Evolutionary conservation across 2,113 vertebrate species (phyloP).

Genomic region (Colossoma macropomum): DNA sequence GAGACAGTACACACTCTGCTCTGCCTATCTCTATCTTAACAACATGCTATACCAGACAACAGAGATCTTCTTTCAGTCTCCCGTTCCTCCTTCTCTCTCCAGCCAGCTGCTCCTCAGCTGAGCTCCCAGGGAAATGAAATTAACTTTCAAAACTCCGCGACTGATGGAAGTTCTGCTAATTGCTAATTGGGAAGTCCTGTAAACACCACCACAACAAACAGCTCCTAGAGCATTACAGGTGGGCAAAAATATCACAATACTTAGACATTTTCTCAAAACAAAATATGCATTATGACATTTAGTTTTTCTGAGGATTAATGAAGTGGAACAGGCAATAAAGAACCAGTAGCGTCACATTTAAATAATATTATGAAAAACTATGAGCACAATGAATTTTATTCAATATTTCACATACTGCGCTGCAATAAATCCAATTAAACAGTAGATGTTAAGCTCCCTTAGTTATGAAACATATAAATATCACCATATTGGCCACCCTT

Average conservation of each 20-base stretch:
- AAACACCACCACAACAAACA: neutral
- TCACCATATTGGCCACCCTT: neutral
- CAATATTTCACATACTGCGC: neutral
- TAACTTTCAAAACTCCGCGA: neutral
- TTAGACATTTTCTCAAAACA: too few relatives aligned
- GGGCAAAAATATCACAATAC: too few relatives aligned
- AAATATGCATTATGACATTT: too few relatives aligned
- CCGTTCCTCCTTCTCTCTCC: neutral
- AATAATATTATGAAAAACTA: too few relatives aligned
- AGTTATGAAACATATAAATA: neutral
- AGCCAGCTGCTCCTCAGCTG: constrained; percentile 51
- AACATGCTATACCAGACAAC: constrained; percentile 21
- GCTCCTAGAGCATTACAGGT: too few relatives aligned
- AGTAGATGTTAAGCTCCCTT: neutral
- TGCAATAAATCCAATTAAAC: neutral
- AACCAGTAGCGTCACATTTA: too few relatives aligned
- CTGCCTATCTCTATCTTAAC: neutral
- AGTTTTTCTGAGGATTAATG: too few relatives aligned
- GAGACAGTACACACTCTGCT: neutral
- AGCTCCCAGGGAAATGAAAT: constrained; percentile 33
- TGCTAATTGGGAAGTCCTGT: neutral
- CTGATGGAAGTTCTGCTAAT: constrained; percentile 10
- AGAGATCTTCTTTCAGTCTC: constrained; percentile 22
- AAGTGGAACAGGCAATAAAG: too few relatives aligned
- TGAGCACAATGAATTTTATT: too few relatives aligned